These are phyloP conservation scores for Pinctada fucata DNA, from an alignment of 2,888 invertebrate species.

Conservation along the genomic window DNA sequence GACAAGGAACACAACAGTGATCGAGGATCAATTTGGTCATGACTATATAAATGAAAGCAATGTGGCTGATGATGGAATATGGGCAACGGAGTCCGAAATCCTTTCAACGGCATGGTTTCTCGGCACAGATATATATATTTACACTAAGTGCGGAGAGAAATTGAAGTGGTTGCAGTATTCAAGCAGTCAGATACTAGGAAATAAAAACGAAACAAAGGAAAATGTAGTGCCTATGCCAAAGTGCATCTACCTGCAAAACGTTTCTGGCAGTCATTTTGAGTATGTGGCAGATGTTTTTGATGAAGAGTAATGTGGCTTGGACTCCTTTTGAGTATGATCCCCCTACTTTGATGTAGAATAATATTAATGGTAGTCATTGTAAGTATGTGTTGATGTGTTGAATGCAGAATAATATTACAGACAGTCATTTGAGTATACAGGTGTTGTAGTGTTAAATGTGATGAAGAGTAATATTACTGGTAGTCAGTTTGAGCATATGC, in stretches of 20 bases:
- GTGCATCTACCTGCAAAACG: conserved; percentile 3
- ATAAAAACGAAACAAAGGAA: neutral
- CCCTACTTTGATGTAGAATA: neutral
- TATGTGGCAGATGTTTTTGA: conserved; percentile 1
- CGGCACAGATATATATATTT: neutral
- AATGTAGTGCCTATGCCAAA: neutral
- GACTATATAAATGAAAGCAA: too few relatives aligned
- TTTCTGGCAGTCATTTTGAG: conserved; percentile 1
- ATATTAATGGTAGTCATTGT: conserved; percentile 2
- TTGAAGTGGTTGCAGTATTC: conserved; percentile 1
- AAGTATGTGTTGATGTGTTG: neutral
- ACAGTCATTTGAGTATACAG: too few relatives aligned
- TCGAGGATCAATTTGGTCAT: too few relatives aligned
- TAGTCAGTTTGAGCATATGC: too few relatives aligned
- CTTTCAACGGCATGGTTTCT: too few relatives aligned
- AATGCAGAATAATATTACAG: neutral
- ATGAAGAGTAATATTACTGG: too few relatives aligned
- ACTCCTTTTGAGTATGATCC: neutral
- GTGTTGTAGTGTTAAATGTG: too few relatives aligned
- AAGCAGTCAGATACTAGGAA: neutral
- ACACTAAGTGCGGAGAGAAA: conserved; percentile 2
- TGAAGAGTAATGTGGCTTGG: conserved; percentile 1
- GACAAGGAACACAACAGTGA: too few relatives aligned
- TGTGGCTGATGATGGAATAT: too few relatives aligned
- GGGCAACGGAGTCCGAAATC: too few relatives aligned